phyloP scores from a whole-genome alignment of 2,888 invertebrate species.

The Eilema griseolum region DNA sequence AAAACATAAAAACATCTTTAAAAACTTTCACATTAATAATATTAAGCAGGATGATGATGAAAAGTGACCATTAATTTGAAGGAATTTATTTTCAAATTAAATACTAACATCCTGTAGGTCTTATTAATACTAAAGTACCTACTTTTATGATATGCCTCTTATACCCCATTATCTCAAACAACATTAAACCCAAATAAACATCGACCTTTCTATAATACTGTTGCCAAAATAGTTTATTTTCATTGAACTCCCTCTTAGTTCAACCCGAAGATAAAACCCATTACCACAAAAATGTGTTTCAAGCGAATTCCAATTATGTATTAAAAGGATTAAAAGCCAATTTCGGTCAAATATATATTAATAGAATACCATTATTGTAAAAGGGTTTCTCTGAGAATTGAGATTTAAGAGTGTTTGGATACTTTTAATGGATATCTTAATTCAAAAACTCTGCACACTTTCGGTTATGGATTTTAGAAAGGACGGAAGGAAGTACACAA shows the following conservation, averaged over 20 bases:
- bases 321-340: not conserved
- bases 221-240: not conserved
- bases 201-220: not conserved
- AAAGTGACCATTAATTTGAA: too few species aligned
- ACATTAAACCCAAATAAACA: not conserved
- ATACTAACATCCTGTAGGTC: not conserved
- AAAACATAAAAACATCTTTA: too few species aligned
- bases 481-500: not conserved
- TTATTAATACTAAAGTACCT: not conserved
- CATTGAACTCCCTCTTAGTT: not conserved
- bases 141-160: not conserved
- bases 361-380: not conserved
- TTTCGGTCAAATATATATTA: slow-evolving; percentile 8
- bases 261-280: not conserved
- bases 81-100: too few species aligned
- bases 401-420: not conserved
- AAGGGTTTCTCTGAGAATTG: not conserved
- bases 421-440: not conserved
- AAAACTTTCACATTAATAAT: too few species aligned
- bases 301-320: not conserved
- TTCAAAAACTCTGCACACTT: not conserved
- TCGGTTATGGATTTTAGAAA: not conserved
- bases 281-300: not conserved
- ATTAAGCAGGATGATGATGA: too few species aligned
- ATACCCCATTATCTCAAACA: not conserved